Evolutionary conservation across 2,888 invertebrate genomes (phyloP).

Genomic region (Trimorus sp.): DNA sequence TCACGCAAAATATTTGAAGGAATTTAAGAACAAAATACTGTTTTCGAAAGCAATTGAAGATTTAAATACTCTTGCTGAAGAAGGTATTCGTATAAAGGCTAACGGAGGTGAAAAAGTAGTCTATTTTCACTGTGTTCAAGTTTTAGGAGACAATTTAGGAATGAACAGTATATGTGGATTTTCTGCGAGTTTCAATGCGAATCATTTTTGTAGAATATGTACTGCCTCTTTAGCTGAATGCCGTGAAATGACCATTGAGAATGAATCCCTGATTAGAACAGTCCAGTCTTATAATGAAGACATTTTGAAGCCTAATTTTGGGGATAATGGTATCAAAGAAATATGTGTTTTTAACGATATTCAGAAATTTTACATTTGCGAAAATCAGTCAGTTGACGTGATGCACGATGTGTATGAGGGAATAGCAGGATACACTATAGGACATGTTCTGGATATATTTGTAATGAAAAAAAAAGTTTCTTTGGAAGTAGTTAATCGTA

Average conservation of each 20-base stretch:
- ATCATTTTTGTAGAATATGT: conserved; percentile 17
- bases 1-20: conserved; percentile 8
- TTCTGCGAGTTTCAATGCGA: conserved; percentile 11
- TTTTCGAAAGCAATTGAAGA: conserved; percentile 22
- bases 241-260: neutral
- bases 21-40: conserved; percentile 35
- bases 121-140: conserved; percentile 58
- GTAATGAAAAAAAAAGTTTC: neutral
- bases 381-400: neutral
- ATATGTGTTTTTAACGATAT: neutral
- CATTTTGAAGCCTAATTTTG: neutral
- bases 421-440: neutral
- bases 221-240: neutral
- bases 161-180: conserved; percentile 19
- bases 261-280: neutral
- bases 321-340: neutral
- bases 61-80: conserved; percentile 26
- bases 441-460: neutral
- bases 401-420: conserved; percentile 4
- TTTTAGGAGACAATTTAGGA: conserved; percentile 62
- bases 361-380: neutral
- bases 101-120: conserved; percentile 15
- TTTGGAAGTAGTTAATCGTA: neutral
- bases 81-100: conserved; percentile 36
- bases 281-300: neutral